Percentiles rank a stretch among this genome's conserved stretches.
Evolutionary conservation across 2,888 invertebrate species (phyloP).

Genomic region (Hipparchia semele): DNA sequence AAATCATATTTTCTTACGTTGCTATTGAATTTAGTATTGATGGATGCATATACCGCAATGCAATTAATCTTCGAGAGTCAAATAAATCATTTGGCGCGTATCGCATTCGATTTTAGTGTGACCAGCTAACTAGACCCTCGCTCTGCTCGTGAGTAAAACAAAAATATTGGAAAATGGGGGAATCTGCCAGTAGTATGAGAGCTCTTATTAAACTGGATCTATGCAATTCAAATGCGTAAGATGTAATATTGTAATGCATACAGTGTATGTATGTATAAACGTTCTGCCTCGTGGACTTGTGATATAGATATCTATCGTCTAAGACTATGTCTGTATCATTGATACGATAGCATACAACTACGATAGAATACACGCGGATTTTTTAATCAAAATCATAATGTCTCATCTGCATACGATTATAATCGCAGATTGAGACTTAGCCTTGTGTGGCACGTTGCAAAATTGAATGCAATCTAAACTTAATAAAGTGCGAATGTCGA

Average conservation of each 20-base stretch:
- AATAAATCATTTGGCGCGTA: constrained; percentile 7
- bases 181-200: background rate
- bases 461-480: constrained; percentile 8
- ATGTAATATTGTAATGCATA: constrained; percentile 2
- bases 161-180: background rate
- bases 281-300: constrained; percentile 7
- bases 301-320: constrained; percentile 1
- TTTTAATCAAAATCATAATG: constrained; percentile 7
- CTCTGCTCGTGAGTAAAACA: background rate
- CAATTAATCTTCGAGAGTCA: constrained; percentile 8
- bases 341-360: constrained; percentile 18
- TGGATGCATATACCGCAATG: background rate
- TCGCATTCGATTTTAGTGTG: constrained; percentile 7
- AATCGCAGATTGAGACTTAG: constrained; percentile 13
- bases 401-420: background rate
- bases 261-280: background rate
- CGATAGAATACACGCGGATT: constrained; percentile 12
- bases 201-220: background rate
- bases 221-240: background rate
- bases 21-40: background rate
- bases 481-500: constrained; percentile 47
- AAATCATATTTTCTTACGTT: background rate
- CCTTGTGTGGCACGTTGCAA: background rate
- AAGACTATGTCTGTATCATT: constrained; percentile 18
- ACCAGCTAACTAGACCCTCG: background rate